Conservation (phyloP, 2,113 vertebrate genomes). For the Vireo altiloquus region DNA sequence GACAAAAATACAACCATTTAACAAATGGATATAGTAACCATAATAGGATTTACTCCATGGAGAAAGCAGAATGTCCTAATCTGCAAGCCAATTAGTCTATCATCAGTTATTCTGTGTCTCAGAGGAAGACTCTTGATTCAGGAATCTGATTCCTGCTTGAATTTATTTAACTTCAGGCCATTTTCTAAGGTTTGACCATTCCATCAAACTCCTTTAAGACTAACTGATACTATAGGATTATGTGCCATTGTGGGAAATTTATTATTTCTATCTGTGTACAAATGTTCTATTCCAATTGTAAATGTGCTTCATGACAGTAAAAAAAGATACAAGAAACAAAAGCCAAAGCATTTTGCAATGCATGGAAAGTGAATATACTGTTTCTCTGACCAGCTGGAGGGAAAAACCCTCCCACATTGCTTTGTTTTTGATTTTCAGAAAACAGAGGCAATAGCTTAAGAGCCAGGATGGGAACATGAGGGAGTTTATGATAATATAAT, state of each 20-base stretch:
- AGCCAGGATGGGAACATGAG: not conserved
- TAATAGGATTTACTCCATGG: not conserved
- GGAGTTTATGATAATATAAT: not conserved
- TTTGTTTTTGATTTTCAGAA: not conserved
- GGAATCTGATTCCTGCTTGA: not conserved
- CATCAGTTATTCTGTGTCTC: not conserved
- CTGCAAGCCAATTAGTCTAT: not conserved
- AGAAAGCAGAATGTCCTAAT: not conserved
- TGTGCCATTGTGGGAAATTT: not conserved
- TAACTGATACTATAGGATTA: not conserved
- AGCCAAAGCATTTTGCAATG: not conserved
- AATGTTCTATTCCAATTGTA: not conserved
- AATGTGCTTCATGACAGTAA: not conserved
- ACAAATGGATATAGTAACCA: not conserved
- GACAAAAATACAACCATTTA: not conserved
- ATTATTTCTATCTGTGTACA: not conserved
- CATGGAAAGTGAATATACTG: not conserved
- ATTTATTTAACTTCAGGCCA: not conserved
- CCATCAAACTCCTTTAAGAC: not conserved
- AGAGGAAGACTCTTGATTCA: not conserved
- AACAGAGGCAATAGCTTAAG: not conserved
- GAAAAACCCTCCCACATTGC: rapidly evolving
- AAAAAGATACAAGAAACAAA: not conserved
- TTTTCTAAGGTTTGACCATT: not conserved
- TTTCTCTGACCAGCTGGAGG: not conserved